Evolutionary conservation across 2,888 invertebrate species (phyloP).

Genomic region (Linnaemya tessellans): DNA sequence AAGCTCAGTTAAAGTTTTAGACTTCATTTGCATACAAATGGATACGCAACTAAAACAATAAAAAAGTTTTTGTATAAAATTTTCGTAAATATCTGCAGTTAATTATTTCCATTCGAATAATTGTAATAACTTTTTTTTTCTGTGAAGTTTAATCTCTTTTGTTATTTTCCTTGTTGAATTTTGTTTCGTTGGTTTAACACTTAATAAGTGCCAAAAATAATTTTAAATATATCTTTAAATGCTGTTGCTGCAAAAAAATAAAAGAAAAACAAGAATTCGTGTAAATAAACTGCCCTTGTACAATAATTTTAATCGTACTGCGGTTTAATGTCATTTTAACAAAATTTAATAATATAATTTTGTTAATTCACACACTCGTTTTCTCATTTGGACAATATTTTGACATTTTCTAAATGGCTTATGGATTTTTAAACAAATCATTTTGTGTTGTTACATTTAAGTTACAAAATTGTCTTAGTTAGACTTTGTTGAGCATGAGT

Average conservation of each 20-base stretch:
- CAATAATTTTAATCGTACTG: not conserved
- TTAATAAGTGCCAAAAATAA: constrained; percentile 54
- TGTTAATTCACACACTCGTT: constrained; percentile 3
- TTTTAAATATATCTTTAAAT: constrained; percentile 52
- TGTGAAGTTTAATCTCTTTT: constrained; percentile 40
- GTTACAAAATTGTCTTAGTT: constrained; percentile 12
- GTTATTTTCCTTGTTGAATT: constrained; percentile 8
- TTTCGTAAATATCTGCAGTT: constrained; percentile 67
- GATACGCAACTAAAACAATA: constrained; percentile 54
- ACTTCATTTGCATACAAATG: constrained; percentile 67
- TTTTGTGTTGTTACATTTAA: constrained; percentile 41
- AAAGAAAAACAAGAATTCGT: not conserved
- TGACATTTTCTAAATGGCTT: constrained; percentile 47
- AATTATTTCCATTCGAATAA: constrained; percentile 73
- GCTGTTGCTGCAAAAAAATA: not conserved
- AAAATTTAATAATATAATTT: constrained; percentile 21
- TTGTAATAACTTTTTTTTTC: constrained; percentile 55
- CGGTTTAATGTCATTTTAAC: not conserved
- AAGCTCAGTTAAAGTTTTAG: not conserved
- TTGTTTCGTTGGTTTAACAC: constrained; percentile 49
- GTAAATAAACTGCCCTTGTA: constrained; percentile 37
- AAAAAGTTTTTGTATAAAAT: constrained; percentile 51
- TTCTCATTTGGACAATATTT: constrained; percentile 31
- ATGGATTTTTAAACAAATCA: constrained; percentile 21
- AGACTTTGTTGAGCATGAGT: not conserved